phyloP scores from a whole-genome alignment of 2,797 vertebrate species.

The Gallinago stenura region DNA sequence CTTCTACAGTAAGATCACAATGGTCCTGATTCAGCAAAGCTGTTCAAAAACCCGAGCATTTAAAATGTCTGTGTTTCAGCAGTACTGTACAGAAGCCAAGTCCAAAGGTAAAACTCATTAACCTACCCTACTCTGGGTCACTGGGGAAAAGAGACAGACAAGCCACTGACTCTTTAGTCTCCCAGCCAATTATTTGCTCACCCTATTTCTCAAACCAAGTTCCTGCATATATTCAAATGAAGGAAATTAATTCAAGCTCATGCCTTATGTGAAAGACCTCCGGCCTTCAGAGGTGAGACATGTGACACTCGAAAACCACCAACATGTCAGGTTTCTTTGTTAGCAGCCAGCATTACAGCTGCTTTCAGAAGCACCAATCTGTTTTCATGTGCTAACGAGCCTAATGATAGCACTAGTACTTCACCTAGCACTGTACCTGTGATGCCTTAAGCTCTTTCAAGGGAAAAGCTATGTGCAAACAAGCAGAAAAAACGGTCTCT shows the following conservation, averaged over 20 bases:
- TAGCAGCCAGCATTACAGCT: neutral
- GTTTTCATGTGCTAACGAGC: neutral
- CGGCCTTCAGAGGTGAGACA: neutral
- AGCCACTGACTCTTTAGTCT: neutral
- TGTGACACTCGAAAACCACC: neutral
- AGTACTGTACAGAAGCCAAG: neutral
- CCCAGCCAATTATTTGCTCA: neutral
- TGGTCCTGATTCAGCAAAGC: neutral
- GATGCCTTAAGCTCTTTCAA: neutral
- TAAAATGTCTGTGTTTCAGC: neutral
- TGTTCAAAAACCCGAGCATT: neutral
- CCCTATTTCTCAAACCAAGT: neutral
- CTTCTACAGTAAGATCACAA: neutral
- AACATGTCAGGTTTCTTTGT: neutral
- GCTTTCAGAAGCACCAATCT: neutral
- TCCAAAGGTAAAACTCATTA: slow-evolving; percentile 25
- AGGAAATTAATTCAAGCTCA: neutral
- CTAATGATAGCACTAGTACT: neutral
- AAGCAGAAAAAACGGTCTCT: neutral
- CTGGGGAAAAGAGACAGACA: neutral
- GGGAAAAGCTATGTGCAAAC: neutral
- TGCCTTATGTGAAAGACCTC: neutral
- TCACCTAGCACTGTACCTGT: neutral
- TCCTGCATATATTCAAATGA: neutral
- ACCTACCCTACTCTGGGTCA: neutral